These are phyloP conservation scores for Macaca nemestrina DNA, from an alignment of 2,113 vertebrate genomes.

Conservation along the genomic window DNA sequence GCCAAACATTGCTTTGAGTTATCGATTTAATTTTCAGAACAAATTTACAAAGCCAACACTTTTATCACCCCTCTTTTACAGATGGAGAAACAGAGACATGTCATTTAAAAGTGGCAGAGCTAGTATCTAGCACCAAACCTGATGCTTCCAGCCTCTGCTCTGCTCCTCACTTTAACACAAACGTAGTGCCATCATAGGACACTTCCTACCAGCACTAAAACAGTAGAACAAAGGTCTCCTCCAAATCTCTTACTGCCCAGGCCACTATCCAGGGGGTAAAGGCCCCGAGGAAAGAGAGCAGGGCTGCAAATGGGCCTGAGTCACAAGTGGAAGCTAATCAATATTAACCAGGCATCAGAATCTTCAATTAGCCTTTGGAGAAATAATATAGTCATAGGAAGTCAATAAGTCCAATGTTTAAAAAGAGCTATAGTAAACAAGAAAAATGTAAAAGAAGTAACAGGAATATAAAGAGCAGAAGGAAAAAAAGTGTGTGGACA, in stretches of 20 bases:
- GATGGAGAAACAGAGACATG: neutral
- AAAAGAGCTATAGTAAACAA: neutral
- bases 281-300: neutral
- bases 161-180: neutral
- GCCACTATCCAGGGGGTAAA: neutral
- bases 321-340: neutral
- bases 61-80: neutral
- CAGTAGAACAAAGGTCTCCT: neutral
- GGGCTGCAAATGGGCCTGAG: neutral
- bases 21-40: neutral
- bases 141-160: neutral
- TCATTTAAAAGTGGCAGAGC: neutral
- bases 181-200: neutral
- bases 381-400: neutral
- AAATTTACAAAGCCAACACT: neutral
- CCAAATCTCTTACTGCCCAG: neutral
- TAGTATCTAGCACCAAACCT: neutral
- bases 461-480: neutral
- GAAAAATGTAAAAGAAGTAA: neutral
- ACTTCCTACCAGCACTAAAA: neutral
- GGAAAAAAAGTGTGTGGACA: too few relatives aligned
- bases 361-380: neutral
- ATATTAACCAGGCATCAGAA: neutral
- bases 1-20: neutral
- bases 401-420: slow-evolving; percentile 11